Evolutionary conservation across 1,140 invertebrate species (phyloP).

Genomic region (Diorhabda carinulata): DNA sequence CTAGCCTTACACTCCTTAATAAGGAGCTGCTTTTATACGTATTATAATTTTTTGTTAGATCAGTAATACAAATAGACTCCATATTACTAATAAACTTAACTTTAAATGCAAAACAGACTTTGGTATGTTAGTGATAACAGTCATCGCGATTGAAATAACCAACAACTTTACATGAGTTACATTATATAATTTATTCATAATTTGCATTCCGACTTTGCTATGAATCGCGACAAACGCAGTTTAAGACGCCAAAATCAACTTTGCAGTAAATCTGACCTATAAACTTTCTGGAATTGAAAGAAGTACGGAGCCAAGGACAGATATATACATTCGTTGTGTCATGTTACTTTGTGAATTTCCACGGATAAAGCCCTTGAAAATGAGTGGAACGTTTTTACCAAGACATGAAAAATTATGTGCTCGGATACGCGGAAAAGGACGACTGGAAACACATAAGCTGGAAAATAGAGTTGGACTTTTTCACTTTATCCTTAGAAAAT

Average conservation of each 20-base stretch:
- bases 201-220: neutral
- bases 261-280: neutral
- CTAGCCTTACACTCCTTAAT: too few relatives aligned
- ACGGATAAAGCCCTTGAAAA: conserved; percentile 2
- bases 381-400: neutral
- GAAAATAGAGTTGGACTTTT: neutral
- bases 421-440: neutral
- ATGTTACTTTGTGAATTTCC: conserved; percentile 1
- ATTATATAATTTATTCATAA: neutral
- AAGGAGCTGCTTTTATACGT: too few relatives aligned
- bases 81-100: too few relatives aligned
- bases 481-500: neutral
- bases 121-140: too few relatives aligned
- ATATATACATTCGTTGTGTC: neutral
- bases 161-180: neutral
- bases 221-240: neutral
- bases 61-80: too few relatives aligned
- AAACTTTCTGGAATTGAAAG: neutral
- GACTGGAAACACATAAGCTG: neutral
- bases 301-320: neutral
- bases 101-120: too few relatives aligned
- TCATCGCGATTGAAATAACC: too few relatives aligned
- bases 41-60: too few relatives aligned
- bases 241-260: conserved; percentile 2
- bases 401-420: conserved; percentile 2